phyloP scores from a whole-genome alignment of 2,797 vertebrate genomes.

The Phoeniculus purpureus region DNA sequence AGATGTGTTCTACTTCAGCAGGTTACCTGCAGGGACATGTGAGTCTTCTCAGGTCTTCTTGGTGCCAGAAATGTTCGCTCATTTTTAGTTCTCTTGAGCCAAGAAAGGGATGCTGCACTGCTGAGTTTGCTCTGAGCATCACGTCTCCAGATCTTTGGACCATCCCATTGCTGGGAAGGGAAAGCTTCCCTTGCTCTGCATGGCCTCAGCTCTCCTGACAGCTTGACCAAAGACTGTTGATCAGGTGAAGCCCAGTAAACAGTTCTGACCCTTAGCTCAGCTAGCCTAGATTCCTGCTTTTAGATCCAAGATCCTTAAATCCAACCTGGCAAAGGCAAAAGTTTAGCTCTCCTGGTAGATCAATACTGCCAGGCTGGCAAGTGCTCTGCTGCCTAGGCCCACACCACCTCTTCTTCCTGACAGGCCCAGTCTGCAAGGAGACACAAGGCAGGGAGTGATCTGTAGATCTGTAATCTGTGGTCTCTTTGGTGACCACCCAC shows the following conservation, averaged over 20 bases:
- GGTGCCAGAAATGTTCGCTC: background rate
- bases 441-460: background rate
- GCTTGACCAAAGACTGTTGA: background rate
- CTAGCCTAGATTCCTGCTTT: background rate
- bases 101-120: background rate
- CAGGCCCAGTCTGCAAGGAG: accelerated
- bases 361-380: background rate
- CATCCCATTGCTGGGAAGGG: background rate
- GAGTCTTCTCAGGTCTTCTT: background rate
- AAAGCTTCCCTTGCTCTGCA: accelerated
- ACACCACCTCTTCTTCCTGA: background rate
- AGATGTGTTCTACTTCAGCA: background rate
- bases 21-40: background rate
- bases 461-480: background rate
- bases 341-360: background rate
- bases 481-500: background rate
- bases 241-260: background rate
- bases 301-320: background rate
- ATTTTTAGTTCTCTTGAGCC: background rate
- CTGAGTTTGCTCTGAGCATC: background rate
- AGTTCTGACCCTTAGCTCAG: background rate
- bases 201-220: background rate
- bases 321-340: background rate
- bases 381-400: background rate
- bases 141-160: background rate